Conservation (phyloP, 2,888 invertebrate genomes). For the Rhaphigaster nebulosa region DNA sequence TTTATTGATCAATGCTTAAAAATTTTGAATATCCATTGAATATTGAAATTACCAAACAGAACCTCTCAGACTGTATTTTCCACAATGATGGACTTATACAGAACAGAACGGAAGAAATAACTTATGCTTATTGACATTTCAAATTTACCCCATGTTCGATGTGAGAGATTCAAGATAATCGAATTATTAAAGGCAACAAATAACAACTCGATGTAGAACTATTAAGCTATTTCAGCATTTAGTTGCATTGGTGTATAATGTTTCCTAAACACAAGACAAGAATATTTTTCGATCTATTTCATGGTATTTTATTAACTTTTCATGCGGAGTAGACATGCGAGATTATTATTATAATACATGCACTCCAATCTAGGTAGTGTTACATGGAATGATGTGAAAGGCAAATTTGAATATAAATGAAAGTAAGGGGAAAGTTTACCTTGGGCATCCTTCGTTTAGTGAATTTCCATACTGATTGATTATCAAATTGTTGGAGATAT, state of each 20-base stretch:
- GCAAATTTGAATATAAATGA: slow-evolving; percentile 2
- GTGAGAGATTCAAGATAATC: too few relatives aligned
- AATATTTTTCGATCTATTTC: too few relatives aligned
- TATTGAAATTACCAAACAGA: neutral
- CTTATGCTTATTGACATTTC: too few relatives aligned
- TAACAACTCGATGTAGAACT: too few relatives aligned
- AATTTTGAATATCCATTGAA: neutral
- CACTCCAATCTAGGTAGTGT: neutral
- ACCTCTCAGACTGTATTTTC: too few relatives aligned
- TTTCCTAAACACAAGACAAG: too few relatives aligned
- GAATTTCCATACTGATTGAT: slow-evolving; percentile 27
- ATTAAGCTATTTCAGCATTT: too few relatives aligned
- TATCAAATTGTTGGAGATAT: neutral
- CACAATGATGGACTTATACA: too few relatives aligned
- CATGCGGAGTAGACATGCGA: neutral
- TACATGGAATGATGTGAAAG: neutral
- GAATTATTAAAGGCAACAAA: too few relatives aligned
- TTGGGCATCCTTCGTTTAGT: neutral
- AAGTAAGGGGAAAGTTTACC: neutral
- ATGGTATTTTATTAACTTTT: neutral
- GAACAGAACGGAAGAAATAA: too few relatives aligned
- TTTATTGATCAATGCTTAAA: neutral
- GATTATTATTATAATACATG: neutral
- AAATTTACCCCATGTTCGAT: too few relatives aligned
- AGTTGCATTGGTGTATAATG: too few relatives aligned